Conservation (phyloP, 2,888 invertebrate species). For the Eupithecia dodoneata region DNA sequence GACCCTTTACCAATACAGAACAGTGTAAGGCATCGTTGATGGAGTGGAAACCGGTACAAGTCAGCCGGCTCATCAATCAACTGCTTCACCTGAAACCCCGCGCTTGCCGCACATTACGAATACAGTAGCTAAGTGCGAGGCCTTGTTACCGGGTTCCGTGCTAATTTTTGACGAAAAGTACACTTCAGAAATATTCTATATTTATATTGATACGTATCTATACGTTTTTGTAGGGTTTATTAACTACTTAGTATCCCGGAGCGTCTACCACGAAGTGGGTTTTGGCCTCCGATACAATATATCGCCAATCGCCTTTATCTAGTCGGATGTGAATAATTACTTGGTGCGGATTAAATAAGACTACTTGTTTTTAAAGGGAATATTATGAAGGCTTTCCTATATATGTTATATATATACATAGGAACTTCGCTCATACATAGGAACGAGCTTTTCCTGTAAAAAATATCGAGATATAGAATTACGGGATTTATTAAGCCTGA, state of each 20-base stretch:
- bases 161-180: neutral
- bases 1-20: neutral
- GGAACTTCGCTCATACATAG: neutral
- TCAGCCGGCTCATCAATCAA: constrained; percentile 29
- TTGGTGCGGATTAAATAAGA: neutral
- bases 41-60: constrained; percentile 11
- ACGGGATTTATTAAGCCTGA: neutral
- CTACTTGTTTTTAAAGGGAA: neutral
- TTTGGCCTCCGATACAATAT: neutral
- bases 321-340: neutral
- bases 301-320: neutral
- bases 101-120: constrained; percentile 11
- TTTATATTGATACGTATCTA: too few relatives aligned
- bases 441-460: neutral
- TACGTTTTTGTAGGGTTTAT: neutral
- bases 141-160: neutral
- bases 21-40: constrained; percentile 2
- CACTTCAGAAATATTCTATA: neutral
- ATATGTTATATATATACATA: neutral
- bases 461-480: neutral
- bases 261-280: neutral
- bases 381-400: neutral
- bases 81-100: constrained; percentile 5
- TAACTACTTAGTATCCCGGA: neutral
- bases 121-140: constrained; percentile 3